Evolutionary conservation across 2,797 vertebrate species (phyloP).

Genomic region (Falco rusticolus): DNA sequence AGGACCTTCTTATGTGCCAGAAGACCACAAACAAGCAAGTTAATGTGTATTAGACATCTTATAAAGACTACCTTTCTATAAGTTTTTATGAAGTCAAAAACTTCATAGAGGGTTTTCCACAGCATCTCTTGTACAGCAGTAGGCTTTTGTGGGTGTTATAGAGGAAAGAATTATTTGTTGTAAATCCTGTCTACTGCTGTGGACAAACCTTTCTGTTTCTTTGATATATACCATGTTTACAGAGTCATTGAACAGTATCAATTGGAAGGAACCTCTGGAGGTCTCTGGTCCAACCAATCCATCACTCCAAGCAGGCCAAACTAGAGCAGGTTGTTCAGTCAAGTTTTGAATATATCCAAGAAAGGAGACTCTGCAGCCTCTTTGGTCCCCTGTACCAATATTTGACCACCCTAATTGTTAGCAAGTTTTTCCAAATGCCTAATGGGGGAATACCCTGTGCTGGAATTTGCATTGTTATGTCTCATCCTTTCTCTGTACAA

Average conservation of each 20-base stretch:
- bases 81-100: background rate
- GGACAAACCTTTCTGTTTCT: background rate
- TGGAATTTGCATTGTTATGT: background rate
- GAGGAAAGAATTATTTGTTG: background rate
- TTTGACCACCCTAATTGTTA: background rate
- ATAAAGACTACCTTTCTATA: background rate
- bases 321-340: background rate
- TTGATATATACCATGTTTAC: background rate
- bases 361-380: background rate
- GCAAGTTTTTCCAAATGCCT: background rate
- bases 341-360: background rate
- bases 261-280: background rate
- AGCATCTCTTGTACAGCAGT: background rate
- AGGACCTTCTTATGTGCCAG: background rate
- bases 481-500: background rate
- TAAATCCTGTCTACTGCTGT: background rate
- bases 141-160: background rate
- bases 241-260: background rate
- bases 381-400: background rate
- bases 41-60: background rate
- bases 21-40: background rate
- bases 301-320: background rate
- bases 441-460: background rate
- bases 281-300: background rate
- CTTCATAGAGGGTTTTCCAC: background rate